Evolutionary conservation across 2,113 vertebrate genomes (phyloP).

Genomic region (Nesogale talazaci): DNA sequence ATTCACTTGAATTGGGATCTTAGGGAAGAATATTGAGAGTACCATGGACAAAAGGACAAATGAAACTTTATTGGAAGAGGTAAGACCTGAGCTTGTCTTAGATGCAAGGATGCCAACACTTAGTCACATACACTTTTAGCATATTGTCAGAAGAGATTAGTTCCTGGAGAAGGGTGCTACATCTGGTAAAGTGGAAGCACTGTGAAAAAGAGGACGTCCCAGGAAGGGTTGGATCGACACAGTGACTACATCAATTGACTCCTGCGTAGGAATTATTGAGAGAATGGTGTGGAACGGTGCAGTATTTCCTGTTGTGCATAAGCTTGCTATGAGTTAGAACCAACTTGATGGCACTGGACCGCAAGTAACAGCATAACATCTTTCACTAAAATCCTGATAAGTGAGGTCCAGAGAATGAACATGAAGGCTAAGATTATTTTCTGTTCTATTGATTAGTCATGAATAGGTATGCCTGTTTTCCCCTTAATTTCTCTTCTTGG

Average conservation of each 20-base stretch:
- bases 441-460: neutral
- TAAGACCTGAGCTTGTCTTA: neutral
- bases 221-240: too few relatives aligned
- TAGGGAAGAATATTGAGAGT: neutral
- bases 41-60: neutral
- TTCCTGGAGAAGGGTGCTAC: neutral
- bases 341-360: too few relatives aligned
- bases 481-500: neutral
- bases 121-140: neutral
- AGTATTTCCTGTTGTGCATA: too few relatives aligned
- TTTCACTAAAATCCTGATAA: neutral
- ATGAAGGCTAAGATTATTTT: neutral
- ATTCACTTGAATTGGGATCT: neutral
- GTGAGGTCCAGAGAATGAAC: neutral
- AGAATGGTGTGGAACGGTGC: too few relatives aligned
- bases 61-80: neutral
- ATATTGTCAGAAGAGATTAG: neutral
- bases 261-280: too few relatives aligned
- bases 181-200: neutral
- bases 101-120: neutral
- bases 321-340: too few relatives aligned
- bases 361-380: too few relatives aligned
- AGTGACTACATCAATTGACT: too few relatives aligned
- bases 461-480: neutral
- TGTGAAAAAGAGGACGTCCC: neutral